Percentiles rank a stretch among this genome's conserved stretches.
Conservation (phyloP, 1,140 invertebrate genomes). For the Drosophila eugracilis region DNA sequence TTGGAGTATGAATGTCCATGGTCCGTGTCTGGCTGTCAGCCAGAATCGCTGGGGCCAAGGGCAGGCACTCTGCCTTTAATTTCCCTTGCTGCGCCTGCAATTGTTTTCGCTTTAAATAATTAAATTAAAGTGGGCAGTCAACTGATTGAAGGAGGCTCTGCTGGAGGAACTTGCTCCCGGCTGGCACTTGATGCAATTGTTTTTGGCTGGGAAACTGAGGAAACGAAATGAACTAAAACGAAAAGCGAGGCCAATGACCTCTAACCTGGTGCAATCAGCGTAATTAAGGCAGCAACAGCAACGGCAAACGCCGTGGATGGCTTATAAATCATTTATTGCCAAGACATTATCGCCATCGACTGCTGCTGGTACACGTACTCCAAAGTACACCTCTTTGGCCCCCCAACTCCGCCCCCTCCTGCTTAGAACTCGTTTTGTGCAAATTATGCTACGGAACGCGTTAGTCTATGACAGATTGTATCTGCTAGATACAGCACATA, state of each 20-base stretch:
- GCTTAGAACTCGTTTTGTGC: conserved; percentile 62
- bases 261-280: conserved; percentile 45
- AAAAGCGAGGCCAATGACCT: conserved; percentile 58
- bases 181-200: conserved; percentile 64
- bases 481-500: conserved; percentile 62
- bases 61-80: conserved; percentile 27
- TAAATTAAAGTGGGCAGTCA: conserved; percentile 76
- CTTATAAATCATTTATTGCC: conserved; percentile 76
- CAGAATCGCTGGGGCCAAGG: conserved; percentile 49
- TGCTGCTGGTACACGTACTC: conserved; percentile 16
- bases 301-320: conserved; percentile 36
- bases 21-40: conserved; percentile 49
- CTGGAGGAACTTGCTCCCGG: not conserved
- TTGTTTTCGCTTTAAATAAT: conserved; percentile 83
- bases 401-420: not conserved
- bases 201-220: conserved; percentile 38
- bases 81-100: conserved; percentile 42
- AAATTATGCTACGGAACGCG: conserved; percentile 70
- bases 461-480: conserved; percentile 77
- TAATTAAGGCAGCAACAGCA: conserved; percentile 57
- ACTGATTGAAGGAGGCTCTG: conserved; percentile 66
- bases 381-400: not conserved
- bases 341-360: conserved; percentile 62
- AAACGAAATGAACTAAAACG: conserved; percentile 5
- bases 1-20: conserved; percentile 9